A percentile compares a stretch with the other conserved stretches of the same genome.
Conservation (phyloP, 2,113 vertebrate genomes). For the Eublepharis macularius region DNA sequence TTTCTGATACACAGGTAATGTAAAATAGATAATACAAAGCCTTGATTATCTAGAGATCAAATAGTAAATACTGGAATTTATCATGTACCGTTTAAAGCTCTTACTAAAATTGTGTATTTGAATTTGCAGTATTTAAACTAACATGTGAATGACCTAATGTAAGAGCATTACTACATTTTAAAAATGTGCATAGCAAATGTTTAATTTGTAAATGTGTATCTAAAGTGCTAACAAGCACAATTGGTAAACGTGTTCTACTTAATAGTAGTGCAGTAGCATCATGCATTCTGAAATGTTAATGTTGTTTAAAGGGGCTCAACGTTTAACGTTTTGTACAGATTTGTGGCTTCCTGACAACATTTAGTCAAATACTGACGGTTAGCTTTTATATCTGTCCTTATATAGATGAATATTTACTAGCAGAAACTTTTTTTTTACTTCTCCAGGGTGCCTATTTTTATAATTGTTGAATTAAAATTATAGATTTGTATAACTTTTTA, state of each 20-base stretch:
- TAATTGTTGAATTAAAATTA: slow-evolving; percentile 59
- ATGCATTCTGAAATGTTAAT: neutral
- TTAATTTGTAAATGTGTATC: slow-evolving; percentile 48
- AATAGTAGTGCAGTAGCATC: slow-evolving; percentile 22
- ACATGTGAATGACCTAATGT: slow-evolving; percentile 54
- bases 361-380: neutral
- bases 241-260: slow-evolving; percentile 25
- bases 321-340: slow-evolving; percentile 24
- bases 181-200: slow-evolving; percentile 46
- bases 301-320: slow-evolving; percentile 4
- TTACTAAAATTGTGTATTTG: slow-evolving; percentile 64
- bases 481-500: slow-evolving; percentile 71
- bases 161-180: slow-evolving; percentile 52
- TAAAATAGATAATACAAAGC: slow-evolving; percentile 17
- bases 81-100: slow-evolving; percentile 71
- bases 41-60: slow-evolving; percentile 53
- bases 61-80: slow-evolving; percentile 52
- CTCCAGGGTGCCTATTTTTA: slow-evolving; percentile 74
- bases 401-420: slow-evolving; percentile 60
- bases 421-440: slow-evolving; percentile 60
- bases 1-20: slow-evolving; percentile 35
- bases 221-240: slow-evolving; percentile 50
- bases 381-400: slow-evolving; percentile 61
- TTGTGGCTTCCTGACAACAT: slow-evolving; percentile 46
- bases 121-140: slow-evolving; percentile 66